Base-by-base conservation (phyloP, 2,113 vertebrate genomes). In the Aix galericulata region DNA sequence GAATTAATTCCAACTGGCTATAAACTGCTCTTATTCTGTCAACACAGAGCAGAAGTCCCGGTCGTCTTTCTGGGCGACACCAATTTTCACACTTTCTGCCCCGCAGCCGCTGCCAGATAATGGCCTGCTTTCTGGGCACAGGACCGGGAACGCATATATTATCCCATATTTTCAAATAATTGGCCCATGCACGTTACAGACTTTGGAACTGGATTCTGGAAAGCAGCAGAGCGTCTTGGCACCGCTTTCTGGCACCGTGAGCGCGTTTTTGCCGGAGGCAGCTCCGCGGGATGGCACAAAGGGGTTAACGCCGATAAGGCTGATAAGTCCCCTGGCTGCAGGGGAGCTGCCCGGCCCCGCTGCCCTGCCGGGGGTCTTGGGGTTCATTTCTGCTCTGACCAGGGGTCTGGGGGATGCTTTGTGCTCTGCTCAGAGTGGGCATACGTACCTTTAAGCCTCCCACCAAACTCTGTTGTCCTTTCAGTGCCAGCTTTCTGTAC, bases 401-500 rank as follows among this genome's bases (percentile, higher is more conserved):
- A 21, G 46, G 46, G 20, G 9, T 48, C 46, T 48, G 46, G 46
- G 46, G 46, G 46, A 22, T 48, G 46, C 46, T 48, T 21, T 48
- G 46, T 48, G 46, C 93, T 95, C 40, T 83, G 79, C 23, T 50
- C 50, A 50, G 23, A 98, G 96, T 90, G n/a, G 97, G 46, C 46
- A 22, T 22, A 20, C 46, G 11, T 20, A 11, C 46, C 10, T 10
- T 21, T 48, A 21, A 48, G 46, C 11, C 46, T 96, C 93, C 93
- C 97, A 94, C 95, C 86, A 93, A 94, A 95, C 84, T 93, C 91
- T 94, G 91, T 96, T 97, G 96, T 96, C 82, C 93, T 97, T 95
- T 82, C 86, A 95, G 95, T 94, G 79, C 91, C 85, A 88, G 63
- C 90, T 86, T 90, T 95, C 89, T 90, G 78, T 46, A 90, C 17